Evolutionary conservation across 2,888 invertebrate genomes (phyloP).

Genomic region (Pterobdella sp.): DNA sequence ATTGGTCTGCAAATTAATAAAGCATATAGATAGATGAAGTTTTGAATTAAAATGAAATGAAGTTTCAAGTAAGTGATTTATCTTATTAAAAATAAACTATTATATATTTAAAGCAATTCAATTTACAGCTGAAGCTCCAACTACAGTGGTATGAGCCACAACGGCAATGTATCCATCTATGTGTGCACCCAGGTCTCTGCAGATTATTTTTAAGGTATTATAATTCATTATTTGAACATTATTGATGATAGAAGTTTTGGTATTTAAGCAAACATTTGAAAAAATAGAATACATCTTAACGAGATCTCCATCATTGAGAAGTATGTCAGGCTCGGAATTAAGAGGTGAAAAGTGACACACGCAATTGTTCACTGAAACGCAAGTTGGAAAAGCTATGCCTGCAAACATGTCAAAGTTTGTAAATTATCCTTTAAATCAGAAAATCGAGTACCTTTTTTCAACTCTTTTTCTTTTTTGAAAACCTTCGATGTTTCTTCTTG

Average conservation of each 20-base stretch:
- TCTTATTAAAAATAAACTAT: background rate
- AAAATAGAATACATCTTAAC: slow-evolving; percentile 72
- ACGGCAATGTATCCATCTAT: slow-evolving; percentile 98
- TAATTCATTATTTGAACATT: background rate
- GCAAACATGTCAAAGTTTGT: slow-evolving; percentile 20
- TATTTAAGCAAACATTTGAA: background rate
- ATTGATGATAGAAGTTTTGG: background rate
- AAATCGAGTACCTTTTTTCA: slow-evolving; percentile 71
- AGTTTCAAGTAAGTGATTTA: background rate
- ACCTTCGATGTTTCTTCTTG: slow-evolving; percentile 86
- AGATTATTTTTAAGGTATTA: background rate
- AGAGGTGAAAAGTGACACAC: slow-evolving; percentile 98
- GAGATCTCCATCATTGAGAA: slow-evolving; percentile 78
- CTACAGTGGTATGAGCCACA: slow-evolving; percentile 85
- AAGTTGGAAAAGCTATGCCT: slow-evolving; percentile 93
- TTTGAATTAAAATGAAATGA: background rate
- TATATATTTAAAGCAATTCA: background rate
- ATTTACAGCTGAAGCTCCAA: slow-evolving; percentile 63
- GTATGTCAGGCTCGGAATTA: slow-evolving; percentile 66
- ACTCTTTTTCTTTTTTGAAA: slow-evolving; percentile 94
- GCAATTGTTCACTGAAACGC: slow-evolving; percentile 95
- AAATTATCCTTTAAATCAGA: background rate
- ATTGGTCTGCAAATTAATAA: slow-evolving; percentile 44
- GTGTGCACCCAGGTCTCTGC: slow-evolving; percentile 84
- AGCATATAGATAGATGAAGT: background rate